Evolutionary conservation across 2,888 invertebrate genomes (phyloP), one percentile per base, ranked within the genome.

Genomic region (Rotaria socialis): DNA sequence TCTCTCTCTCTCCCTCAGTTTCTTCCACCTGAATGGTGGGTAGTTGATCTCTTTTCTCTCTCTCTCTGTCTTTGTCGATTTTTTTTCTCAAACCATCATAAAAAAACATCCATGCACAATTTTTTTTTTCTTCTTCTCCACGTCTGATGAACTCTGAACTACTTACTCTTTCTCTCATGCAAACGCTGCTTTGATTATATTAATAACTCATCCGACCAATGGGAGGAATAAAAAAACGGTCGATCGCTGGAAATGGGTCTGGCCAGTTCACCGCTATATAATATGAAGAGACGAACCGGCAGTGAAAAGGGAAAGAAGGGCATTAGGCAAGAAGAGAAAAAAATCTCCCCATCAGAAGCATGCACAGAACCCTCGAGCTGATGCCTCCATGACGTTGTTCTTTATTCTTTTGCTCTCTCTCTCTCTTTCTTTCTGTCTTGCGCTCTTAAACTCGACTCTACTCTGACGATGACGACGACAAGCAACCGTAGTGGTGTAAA

Each of bases 71-170:
- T 60, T 60, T 60, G 58, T 60, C 58, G 58, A 60, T 60, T 60
- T 55, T 60, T 58, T 60, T 60, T 60, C 58, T 60, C 58, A 60
- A 60, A 27, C 58, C 58, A 60, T n/a, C 56, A 58, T 16, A 52
- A 52, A 60, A 60, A 60, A 60, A 60, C 58, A n/a, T 24, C n/a
- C 58, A 60, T 60, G 27, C 58, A 60, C 58, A 60, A 60, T 27
- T 27, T 52, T 60, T 14, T 60, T 60, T 24, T 60, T 60, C 7
- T 60, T n/a, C 58, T 60, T 60, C 27, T 60, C 27, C n/a, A 5
- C 58, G 58, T n/a, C 58, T 60, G 58, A 60, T 60, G 58, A 60
- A 60, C 58, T 60, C 58, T 60, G 58, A 60, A 60, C 58, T 60
- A 60, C 58, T 60, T 60, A 60, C 58, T 60, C 58, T 58, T 24